Percentiles rank a stretch among this genome's conserved stretches.
phyloP scores from a whole-genome alignment of 2,888 invertebrate species.

The Caenorhabditis sulstoni region DNA sequence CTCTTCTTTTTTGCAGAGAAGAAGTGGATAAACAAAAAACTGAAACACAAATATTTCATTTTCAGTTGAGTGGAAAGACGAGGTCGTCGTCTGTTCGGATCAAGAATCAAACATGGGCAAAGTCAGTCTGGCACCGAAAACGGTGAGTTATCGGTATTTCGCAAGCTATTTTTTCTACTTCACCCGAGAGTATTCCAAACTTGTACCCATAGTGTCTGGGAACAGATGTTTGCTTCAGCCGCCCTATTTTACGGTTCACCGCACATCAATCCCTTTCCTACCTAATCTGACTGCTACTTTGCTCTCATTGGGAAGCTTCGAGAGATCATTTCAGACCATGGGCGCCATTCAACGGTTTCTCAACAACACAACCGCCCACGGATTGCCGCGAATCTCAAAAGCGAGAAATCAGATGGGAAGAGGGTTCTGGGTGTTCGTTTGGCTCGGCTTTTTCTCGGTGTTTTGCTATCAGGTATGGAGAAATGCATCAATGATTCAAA shows the following conservation, averaged over 20 bases:
- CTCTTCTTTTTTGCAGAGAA: no score
- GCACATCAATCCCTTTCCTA: constrained; percentile 23
- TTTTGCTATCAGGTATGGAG: constrained; percentile 46
- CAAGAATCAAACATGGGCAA: neutral
- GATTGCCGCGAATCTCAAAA: constrained; percentile 61
- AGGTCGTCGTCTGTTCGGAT: neutral
- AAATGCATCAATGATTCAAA: neutral
- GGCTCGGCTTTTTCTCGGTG: constrained; percentile 47
- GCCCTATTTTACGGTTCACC: neutral
- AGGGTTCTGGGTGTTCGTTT: constrained; percentile 57
- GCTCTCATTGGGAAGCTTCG: neutral
- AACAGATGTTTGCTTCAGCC: constrained; percentile 2
- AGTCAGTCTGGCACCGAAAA: constrained; percentile 9
- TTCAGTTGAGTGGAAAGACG: constrained; percentile 10
- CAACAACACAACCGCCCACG: constrained; percentile 66
- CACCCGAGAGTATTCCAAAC: no score
- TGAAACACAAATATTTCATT: neutral
- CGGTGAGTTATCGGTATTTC: constrained; percentile 18
- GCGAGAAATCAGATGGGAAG: constrained; percentile 57
- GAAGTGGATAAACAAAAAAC: neutral
- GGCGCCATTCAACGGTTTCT: constrained; percentile 59
- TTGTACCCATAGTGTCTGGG: neutral
- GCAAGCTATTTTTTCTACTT: no score
- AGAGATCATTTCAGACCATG: constrained; percentile 28
- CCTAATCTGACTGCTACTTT: neutral